Base-by-base conservation (phyloP, 2,113 vertebrate genomes). In the Ammodytes marinus region DNA sequence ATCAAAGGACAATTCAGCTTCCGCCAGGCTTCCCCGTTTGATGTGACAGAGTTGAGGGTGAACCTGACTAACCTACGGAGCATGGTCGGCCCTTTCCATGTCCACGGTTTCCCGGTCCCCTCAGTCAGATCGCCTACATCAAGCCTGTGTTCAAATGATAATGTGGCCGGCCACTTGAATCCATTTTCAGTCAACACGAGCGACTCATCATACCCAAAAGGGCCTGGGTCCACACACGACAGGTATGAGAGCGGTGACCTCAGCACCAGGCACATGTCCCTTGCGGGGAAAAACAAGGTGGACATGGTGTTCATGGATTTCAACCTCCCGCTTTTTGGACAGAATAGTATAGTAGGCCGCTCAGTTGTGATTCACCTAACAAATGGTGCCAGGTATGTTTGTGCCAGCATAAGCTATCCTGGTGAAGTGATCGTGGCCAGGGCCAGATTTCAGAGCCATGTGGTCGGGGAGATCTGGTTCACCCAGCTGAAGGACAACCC, bases 321-420 rank as follows among this genome's bases (percentile, higher is more conserved):
- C 89, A 95, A 92, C 69, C 91, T 96, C 8, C 96, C 96, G 65
- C 89, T 96, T 1, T 96, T 95, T 87, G 96, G 95, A 55, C 52
- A 0, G 5, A 95, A 96, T 77, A 96, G 95, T 83, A 95, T 96
- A 10, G 87, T 96, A 3, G 95, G 95, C 8, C 95, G 95, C 15
- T 96, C 96, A 5, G 74, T 96, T 3, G 95, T 96, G 5, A 89
- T 96, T 47, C 95, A 95, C 58, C 40, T 65, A 52, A 49, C 64
- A 13, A 39, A 88, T 27, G 86, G 89, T 9, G 3, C 75, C 0
- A 90, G 94, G 59, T 92, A 86, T 83, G 90, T 78, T 42, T 96
- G 96, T 52, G 82, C 93, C 53, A 93, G 88, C 77, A 95, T 96
- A 19, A 59, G 86, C 10, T 95, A 94, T 69, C 93, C 94, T 0